phyloP scores from a whole-genome alignment of 2,113 vertebrate species.

The Furnarius figulus region DNA sequence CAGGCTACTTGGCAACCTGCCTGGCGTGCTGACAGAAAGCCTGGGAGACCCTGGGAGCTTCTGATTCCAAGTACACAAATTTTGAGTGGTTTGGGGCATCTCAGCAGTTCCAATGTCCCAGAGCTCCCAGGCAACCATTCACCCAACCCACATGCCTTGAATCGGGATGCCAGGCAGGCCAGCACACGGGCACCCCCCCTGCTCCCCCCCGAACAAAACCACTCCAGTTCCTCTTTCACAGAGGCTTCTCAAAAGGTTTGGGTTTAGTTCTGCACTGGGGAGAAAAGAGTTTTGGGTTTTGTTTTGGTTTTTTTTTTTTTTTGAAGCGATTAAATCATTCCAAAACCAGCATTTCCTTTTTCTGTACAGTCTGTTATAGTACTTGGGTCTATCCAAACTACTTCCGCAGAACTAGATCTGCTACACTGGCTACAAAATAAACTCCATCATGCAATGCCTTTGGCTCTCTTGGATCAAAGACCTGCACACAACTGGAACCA shows the following conservation, averaged over 20 bases:
- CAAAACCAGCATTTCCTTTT: slow-evolving; percentile 8
- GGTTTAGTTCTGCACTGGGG: background rate
- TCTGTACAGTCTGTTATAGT: background rate
- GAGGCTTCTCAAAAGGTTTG: background rate
- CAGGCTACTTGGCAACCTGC: slow-evolving; percentile 57
- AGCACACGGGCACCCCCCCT: background rate
- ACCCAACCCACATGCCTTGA: background rate
- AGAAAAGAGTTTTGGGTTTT: background rate
- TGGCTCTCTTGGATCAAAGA: background rate
- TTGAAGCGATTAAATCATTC: background rate
- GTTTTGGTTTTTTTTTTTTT: background rate
- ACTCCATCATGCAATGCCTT: accelerated
- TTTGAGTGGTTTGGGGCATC: slow-evolving; percentile 10
- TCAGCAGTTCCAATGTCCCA: background rate
- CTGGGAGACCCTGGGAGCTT: slow-evolving; percentile 56
- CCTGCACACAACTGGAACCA: background rate
- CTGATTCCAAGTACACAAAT: slow-evolving; percentile 56
- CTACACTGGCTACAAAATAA: background rate
- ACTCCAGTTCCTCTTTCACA: background rate
- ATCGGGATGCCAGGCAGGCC: background rate
- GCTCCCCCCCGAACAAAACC: background rate
- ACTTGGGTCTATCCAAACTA: background rate
- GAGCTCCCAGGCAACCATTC: slow-evolving; percentile 57
- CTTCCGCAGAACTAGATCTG: background rate
- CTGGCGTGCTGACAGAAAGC: slow-evolving; percentile 41